Percentiles rank a stretch among this genome's conserved stretches.
phyloP scores from a whole-genome alignment of 2,797 vertebrate species.

The Buceros bicornis region DNA sequence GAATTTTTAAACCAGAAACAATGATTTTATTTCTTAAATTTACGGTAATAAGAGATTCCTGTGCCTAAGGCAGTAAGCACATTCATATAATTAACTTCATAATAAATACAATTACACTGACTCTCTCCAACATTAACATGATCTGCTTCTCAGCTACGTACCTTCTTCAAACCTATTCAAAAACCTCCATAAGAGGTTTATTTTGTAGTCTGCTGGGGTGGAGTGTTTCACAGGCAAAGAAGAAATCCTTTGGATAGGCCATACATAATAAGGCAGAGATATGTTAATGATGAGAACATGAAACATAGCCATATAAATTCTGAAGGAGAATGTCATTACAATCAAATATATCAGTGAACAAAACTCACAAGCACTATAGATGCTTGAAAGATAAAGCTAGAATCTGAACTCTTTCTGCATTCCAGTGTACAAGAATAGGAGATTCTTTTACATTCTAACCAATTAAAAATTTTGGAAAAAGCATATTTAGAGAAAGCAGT shows the following conservation, averaged over 20 bases:
- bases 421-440: not conserved
- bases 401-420: not conserved
- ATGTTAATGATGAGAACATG: slow-evolving; percentile 30
- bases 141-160: not conserved
- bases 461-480: not conserved
- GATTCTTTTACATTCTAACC: not conserved
- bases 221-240: not conserved
- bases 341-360: not conserved
- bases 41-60: not conserved
- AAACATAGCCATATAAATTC: slow-evolving; percentile 29
- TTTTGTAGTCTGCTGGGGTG: not conserved
- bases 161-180: not conserved
- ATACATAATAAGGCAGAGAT: slow-evolving; percentile 4
- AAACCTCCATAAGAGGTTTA: not conserved
- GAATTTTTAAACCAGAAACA: not conserved
- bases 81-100: not conserved
- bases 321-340: not conserved
- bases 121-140: not conserved
- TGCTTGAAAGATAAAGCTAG: not conserved
- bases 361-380: not conserved
- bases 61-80: not conserved
- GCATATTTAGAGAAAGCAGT: not conserved
- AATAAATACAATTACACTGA: not conserved
- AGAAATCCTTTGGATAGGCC: not conserved
- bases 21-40: not conserved